These are phyloP conservation scores for Leptinotarsa defecta DNA, from an alignment of 1,140 invertebrate species.

Conservation along the genomic window DNA sequence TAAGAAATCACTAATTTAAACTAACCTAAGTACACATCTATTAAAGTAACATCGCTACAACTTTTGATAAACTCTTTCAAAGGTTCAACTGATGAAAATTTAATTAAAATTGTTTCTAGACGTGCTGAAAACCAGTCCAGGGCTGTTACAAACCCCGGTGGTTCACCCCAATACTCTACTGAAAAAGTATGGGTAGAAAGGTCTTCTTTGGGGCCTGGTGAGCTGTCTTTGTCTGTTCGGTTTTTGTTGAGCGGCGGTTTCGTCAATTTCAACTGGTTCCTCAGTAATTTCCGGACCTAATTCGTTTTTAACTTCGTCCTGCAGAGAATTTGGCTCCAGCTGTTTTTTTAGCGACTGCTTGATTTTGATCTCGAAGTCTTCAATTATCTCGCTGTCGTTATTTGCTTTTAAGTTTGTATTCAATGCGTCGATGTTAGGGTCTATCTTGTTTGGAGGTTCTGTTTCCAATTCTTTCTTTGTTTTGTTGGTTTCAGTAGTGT, in stretches of 20 bases:
- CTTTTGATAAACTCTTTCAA: slow-evolving; percentile 1
- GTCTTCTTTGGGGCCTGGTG: slow-evolving; percentile 54
- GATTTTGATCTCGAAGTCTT: not conserved
- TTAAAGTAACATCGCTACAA: not conserved
- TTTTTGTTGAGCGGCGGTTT: slow-evolving; percentile 49
- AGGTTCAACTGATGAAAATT: not conserved
- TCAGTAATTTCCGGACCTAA: not conserved
- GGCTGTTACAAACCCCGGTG: not conserved
- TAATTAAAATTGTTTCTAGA: not conserved
- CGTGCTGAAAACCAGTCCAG: not conserved
- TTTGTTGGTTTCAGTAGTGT: not conserved
- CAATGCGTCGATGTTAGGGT: slow-evolving; percentile 42
- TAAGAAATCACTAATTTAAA: not conserved
- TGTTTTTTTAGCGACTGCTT: slow-evolving; percentile 35
- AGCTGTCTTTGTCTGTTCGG: slow-evolving; percentile 55
- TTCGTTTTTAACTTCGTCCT: slow-evolving; percentile 22
- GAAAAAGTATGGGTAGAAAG: slow-evolving; percentile 60
- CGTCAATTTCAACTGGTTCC: slow-evolving; percentile 10
- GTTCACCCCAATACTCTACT: slow-evolving; percentile 58
- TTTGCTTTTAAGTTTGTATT: slow-evolving; percentile 36
- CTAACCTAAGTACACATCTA: slow-evolving; percentile 8
- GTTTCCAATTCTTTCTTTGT: slow-evolving; percentile 13
- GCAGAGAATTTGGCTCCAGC: slow-evolving; percentile 38
- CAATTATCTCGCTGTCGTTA: slow-evolving; percentile 39
- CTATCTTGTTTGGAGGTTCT: slow-evolving; percentile 32